These are phyloP conservation scores for Columba livia DNA, from an alignment of 2,113 vertebrate genomes.

Conservation along the genomic window DNA sequence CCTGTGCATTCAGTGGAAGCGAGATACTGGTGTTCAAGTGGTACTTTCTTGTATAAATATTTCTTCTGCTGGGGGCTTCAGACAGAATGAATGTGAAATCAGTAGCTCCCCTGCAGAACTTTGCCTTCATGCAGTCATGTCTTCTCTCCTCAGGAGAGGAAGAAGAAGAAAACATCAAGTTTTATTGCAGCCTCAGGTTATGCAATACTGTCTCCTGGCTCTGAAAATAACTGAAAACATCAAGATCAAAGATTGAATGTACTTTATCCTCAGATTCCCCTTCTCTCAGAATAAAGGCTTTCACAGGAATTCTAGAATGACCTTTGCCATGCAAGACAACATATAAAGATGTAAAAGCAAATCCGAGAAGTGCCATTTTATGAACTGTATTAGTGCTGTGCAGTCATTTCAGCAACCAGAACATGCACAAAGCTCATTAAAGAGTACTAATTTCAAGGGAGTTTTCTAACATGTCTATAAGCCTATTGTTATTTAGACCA, in stretches of 20 bases:
- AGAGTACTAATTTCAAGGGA: neutral
- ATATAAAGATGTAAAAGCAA: neutral
- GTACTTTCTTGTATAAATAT: constrained; percentile 30
- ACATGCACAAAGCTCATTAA: neutral
- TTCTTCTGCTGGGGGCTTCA: constrained; percentile 17
- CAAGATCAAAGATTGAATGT: constrained; percentile 10
- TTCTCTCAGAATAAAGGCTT: neutral
- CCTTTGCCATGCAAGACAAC: constrained; percentile 1
- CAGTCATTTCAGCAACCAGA: neutral
- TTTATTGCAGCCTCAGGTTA: constrained; percentile 17
- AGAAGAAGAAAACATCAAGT: neutral
- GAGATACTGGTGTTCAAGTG: neutral
- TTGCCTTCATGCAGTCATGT: neutral
- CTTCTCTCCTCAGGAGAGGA: neutral
- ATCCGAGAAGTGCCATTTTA: neutral
- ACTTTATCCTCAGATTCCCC: neutral
- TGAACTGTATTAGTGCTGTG: neutral
- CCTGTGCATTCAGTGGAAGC: neutral
- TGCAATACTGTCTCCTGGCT: neutral
- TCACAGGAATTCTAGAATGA: neutral
- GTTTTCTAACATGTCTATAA: neutral
- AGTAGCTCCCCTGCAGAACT: neutral
- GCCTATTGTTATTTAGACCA: neutral
- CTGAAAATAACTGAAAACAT: constrained; percentile 35
- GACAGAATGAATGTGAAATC: neutral